Evolutionary conservation across 2,888 invertebrate genomes (phyloP).

Genomic region (Corythucha ciliata): DNA sequence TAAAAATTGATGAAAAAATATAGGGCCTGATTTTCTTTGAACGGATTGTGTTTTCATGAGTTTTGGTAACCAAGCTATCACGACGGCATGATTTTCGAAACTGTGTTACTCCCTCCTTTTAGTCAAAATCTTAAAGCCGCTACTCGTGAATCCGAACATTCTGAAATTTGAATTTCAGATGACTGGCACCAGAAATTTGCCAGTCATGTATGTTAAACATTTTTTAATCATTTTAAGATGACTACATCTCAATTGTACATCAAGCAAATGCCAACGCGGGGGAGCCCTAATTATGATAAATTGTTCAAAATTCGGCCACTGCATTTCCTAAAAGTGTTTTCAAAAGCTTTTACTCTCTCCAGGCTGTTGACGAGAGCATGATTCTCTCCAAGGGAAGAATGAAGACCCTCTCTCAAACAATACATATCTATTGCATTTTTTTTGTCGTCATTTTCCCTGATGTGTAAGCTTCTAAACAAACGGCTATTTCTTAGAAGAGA

Average conservation of each 20-base stretch:
- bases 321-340: constrained; percentile 16
- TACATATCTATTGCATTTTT: constrained; percentile 25
- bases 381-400: constrained; percentile 34
- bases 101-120: no score
- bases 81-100: no score
- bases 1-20: no score
- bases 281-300: constrained; percentile 29
- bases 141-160: no score
- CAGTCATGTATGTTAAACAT: background rate
- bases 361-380: constrained; percentile 32
- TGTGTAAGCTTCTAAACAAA: constrained; percentile 1
- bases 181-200: background rate
- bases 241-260: constrained; percentile 11
- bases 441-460: constrained; percentile 11
- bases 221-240: constrained; percentile 12
- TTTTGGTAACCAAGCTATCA: no score
- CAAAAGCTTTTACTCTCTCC: constrained; percentile 22
- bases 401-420: constrained; percentile 32
- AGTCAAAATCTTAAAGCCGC: no score
- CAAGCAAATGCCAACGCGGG: background rate
- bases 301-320: constrained; percentile 32
- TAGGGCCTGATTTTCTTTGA: no score
- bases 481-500: constrained; percentile 9
- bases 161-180: background rate
- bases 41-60: no score